Base-by-base conservation (phyloP, 2,888 invertebrate genomes). In the Harpalus rubripes region DNA sequence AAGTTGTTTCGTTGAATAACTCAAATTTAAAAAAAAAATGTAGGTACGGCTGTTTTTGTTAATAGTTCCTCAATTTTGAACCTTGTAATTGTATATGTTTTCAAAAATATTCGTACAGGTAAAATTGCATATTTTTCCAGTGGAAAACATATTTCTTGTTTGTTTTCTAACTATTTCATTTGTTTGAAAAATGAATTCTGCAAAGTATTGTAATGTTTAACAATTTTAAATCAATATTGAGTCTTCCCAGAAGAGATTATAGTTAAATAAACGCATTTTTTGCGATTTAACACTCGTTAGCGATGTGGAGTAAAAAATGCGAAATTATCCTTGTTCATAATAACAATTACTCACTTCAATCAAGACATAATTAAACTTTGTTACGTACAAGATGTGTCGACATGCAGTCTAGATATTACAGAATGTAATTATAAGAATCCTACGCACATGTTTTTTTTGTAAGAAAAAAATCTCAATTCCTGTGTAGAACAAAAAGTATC, bases 401-500 rank as follows among this genome's bases (percentile, higher is more conserved):
- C 78, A 78, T 78, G 78, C 78, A 78, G 78, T 78, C 78, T 78
- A 58, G 78, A 58, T 78, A 78, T 58, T 78, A 78, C 72, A 58
- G 56, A n/a, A 22, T 18, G 78, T 44, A 78, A 78, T 78, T 78
- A 78, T 58, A 76, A 76, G 44, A 63, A 58, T 78, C 78, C 78
- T 78, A 78, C 78, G 78, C 58, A 58, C 26, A 78, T n/a, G 32
- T 58, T 78, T 78, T 78, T 58, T 78, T 78, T 15, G 12, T 74
- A 32, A n/a, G 56, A 78, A 78, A 78, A 74, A 58, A 58, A 22
- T 26, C 26, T 22, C 32, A 32, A 78, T 41, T 52, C 56, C 56
- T n/a, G 58, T 15, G 26, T n/a, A n/a, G 8, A 78, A 32, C 78
- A 78, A 78, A 78, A 78, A 58, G 7, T 58, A 78, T 56, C 78